Evolutionary conservation across 2,888 invertebrate species (phyloP), one percentile per base, ranked within the genome.

Genomic region (Apantesis nais): DNA sequence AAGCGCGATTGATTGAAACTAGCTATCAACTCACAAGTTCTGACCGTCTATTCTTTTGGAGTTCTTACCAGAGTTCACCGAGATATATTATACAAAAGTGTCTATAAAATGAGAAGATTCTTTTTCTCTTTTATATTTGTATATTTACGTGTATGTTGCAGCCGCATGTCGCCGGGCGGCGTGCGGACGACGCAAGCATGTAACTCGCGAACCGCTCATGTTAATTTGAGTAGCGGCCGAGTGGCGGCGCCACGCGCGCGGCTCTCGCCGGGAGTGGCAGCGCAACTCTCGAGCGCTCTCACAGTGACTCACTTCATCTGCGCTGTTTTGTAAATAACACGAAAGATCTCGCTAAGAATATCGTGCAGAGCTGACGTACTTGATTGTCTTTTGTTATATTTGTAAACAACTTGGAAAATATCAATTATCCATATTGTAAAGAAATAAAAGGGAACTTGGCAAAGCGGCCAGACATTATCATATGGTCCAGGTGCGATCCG

Each of bases 211-310:
- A 64, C 31, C 29, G 48, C 65, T 70, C 61, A 48, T 65, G 48
- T 52, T 70, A 70, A 65, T 61, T 66, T 22, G 66, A 70, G 70
- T 62, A 60, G 61, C 34, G 61, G 19, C 67, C 41, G 34, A 44
- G 61, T 25, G 12, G 44, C 16, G 8, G 55, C 64, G 58, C 41
- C 44, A 39, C 37, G 25, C 14, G 29, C 52, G 62, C 25, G 39
- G 8, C 44, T 1, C 41, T 29, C 61, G 41, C 22, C n/a, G 41
- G 25, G 9, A 19, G 41, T 41, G 55, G 22, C 58, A 58, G 3
- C 44, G n/a, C 48, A 14, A 19, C 39, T 31, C 55, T 64, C 41
- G 58, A 64, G 69, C 65, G 22, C 66, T 48, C 70, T 70, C 65
- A 39, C 39, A 5, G 9, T 12, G 68, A 63, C 60, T 44, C 60